phyloP scores from a whole-genome alignment of 2,113 vertebrate genomes.

The Colaptes auratus region DNA sequence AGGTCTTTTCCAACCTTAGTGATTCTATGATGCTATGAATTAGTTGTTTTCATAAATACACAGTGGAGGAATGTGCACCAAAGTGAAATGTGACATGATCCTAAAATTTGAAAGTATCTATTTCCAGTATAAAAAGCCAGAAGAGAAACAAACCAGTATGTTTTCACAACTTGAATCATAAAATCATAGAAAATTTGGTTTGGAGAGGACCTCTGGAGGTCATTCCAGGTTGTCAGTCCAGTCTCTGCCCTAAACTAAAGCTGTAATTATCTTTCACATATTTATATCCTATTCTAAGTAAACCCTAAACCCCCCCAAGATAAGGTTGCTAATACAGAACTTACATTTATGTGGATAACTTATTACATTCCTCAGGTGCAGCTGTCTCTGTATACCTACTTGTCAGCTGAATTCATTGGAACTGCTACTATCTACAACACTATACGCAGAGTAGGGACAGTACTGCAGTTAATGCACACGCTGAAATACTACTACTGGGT shows the following conservation, averaged over 20 bases:
- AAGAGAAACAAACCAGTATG: neutral
- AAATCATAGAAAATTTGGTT: neutral
- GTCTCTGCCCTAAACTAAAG: neutral
- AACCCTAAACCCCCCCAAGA: neutral
- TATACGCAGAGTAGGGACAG: constrained; percentile 93
- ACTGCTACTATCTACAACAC: constrained; percentile 94
- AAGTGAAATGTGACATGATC: neutral
- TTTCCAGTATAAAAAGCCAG: neutral
- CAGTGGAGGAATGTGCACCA: neutral
- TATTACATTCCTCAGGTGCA: constrained; percentile 81
- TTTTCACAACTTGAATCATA: neutral
- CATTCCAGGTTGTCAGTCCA: neutral
- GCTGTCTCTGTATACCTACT: constrained; percentile 92
- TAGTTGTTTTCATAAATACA: neutral
- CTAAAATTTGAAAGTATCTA: neutral
- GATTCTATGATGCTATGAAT: neutral
- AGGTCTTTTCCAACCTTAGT: too few species aligned
- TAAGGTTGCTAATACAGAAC: neutral
- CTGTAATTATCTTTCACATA: neutral
- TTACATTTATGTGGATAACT: neutral
- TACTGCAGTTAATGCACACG: constrained; percentile 94
- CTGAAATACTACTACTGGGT: constrained; percentile 98
- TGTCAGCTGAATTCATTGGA: constrained; percentile 96
- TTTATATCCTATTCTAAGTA: neutral
- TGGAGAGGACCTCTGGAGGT: neutral